Base-by-base conservation (phyloP, 2,797 vertebrate species). In the Ataeniobius toweri region DNA sequence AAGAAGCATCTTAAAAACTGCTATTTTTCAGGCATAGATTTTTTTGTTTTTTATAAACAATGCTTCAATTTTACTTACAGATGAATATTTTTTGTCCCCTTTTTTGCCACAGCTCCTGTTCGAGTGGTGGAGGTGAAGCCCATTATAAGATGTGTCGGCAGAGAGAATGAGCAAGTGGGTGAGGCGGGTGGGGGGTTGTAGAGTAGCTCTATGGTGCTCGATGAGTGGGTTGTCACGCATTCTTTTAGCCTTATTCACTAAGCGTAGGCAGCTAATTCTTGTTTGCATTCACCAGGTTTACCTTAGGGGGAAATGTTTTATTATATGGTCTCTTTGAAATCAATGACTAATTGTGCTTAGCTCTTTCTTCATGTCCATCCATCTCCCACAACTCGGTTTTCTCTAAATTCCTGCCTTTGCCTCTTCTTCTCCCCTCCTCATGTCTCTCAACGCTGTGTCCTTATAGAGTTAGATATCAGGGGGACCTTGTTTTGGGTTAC, bases 241-340 rank as follows among this genome's bases (percentile, higher is more conserved):
- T 95, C 93, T 96, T 96, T 94, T 83, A 89, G 91, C 93, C 94
- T 95, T 94, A 95, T 95, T 96, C 95, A 96, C 89, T 83, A 84
- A 74, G 83, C 73, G 95, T 96, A 89, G 95, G 96, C 86, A 92
- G 90, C 91, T 95, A 95, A 96, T 96, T 95, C 89, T 83, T 95
- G 94, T 95, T 96, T 95, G 95, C 92, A 94, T 95, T 95, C 92
- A 94, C 61, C 92, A 93, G 94, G 92, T 95, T 96, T 95, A 96
- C 95, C 96, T 95, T 91, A 92, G 92, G 94, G 93, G 94, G 93
- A 94, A 94, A 94, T 94, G 93, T 94, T 95, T 95, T 94, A 95
- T 96, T 95, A 93, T 93, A 92, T 76, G 87, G 91, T 89, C 93
- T 93, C 93, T 96, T 96, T 95, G 94, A 96, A 96, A 95, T 94